Base-by-base conservation (phyloP, 2,113 vertebrate species). In the Tonatia bakeri region DNA sequence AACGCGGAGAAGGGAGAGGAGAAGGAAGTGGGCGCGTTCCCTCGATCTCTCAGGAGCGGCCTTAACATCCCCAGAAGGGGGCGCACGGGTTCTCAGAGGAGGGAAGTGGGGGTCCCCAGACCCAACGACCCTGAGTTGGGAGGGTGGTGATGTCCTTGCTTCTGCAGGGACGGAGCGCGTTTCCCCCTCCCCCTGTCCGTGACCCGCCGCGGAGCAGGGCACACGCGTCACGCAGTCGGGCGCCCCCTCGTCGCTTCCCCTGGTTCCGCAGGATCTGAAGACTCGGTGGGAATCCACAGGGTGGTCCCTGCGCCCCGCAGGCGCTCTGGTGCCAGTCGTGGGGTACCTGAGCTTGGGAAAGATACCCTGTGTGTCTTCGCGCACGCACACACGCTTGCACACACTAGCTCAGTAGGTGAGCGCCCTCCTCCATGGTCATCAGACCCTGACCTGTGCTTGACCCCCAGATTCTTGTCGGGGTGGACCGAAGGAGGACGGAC, bases 251-350 rank as follows among this genome's bases (percentile, higher is more conserved):
- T 83, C 65, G 50, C 87, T 90, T 85, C 82, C 45, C n/a, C 36
- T n/a, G 92, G 87, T 87, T 92, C 36, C 24, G 59, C 94, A 67
- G 85, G 76, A 87, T 95, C 87, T 73, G 80, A 94, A 81, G 67
- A 43, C 77, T 61, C 43, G 8, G 69, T 86, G 90, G 87, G 81
- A 70, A 87, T 83, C 91, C 79, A 67, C 76, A 67, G 64, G 80
- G 85, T 31, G 28, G 88, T 87, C 89, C 82, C 73, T 10, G 11
- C 59, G 79, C 54, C 91, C 95, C 31, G 40, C 69, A 82, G 77
- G 38, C 26, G 69, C 50, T 90, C 67, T 28, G 84, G 54, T 69
- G 79, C 65, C 87, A 22, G 59, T 26, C 8, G 0, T 20, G 9
- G 77, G 73, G 65, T 16, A 26, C 24, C 73, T 24, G 67, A 40